These are phyloP conservation scores for Dicentrarchus labrax DNA, from an alignment of 2,113 vertebrate genomes.

Conservation along the genomic window DNA sequence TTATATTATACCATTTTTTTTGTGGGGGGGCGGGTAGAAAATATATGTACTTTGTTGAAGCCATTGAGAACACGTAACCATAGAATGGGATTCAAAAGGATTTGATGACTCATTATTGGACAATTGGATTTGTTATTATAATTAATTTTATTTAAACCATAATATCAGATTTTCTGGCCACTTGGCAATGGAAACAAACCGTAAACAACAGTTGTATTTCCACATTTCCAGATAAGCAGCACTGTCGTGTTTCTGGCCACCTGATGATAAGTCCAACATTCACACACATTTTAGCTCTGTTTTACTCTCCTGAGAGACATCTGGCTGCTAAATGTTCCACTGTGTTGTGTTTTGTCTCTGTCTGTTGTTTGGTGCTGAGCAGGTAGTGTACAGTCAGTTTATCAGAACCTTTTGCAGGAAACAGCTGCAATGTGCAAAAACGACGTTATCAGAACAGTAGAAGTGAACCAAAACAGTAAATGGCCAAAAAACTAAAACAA, in stretches of 20 bases:
- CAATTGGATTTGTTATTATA: neutral
- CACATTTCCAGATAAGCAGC: too few species aligned
- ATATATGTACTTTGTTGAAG: neutral
- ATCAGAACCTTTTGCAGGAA: neutral
- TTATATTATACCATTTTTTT: neutral
- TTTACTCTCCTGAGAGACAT: neutral
- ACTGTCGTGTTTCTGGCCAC: neutral
- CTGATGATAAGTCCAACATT: neutral
- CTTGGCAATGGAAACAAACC: too few species aligned
- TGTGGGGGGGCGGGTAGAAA: too few species aligned
- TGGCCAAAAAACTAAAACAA: neutral
- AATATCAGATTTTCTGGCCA: too few species aligned
- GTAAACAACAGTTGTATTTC: too few species aligned
- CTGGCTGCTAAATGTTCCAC: neutral
- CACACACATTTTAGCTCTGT: neutral
- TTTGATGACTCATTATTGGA: neutral
- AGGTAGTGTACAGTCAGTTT: neutral
- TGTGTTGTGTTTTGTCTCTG: neutral
- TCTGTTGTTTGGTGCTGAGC: neutral
- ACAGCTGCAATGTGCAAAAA: neutral
- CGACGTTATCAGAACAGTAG: neutral
- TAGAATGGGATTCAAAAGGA: neutral
- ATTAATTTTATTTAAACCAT: too few species aligned
- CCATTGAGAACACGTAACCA: neutral
- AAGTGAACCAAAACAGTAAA: neutral